phyloP scores from a whole-genome alignment of 2,113 vertebrate species.

The Halichoerus grypus region DNA sequence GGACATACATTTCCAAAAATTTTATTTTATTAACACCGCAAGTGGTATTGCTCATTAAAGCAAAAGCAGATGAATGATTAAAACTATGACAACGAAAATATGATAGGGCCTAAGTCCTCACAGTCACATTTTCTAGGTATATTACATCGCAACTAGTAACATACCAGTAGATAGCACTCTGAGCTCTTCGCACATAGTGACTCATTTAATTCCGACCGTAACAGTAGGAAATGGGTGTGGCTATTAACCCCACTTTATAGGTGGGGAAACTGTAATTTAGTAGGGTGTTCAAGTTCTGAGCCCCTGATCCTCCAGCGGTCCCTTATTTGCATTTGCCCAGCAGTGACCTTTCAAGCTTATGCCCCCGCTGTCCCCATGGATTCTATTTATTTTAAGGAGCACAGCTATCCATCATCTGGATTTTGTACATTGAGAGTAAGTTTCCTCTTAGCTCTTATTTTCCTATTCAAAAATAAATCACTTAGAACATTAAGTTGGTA shows the following conservation, averaged over 20 bases:
- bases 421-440: neutral
- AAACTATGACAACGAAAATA: neutral
- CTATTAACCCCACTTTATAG: neutral
- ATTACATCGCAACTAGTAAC: neutral
- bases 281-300: neutral
- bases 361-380: neutral
- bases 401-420: neutral
- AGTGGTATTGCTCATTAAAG: neutral
- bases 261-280: neutral
- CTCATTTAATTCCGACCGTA: neutral
- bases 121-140: neutral
- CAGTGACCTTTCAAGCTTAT: neutral
- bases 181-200: neutral
- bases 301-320: neutral
- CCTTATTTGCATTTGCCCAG: neutral
- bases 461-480: slow-evolving; percentile 36
- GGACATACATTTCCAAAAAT: neutral
- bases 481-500: neutral
- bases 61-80: neutral
- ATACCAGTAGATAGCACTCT: neutral
- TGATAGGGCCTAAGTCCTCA: neutral
- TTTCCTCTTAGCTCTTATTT: neutral
- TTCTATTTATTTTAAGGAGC: neutral
- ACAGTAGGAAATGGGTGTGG: neutral
- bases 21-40: neutral